Percentiles rank a stretch among this genome's conserved stretches.
These are phyloP conservation scores for Cossypha polioptera DNA, from an alignment of 2,797 vertebrate genomes.

Conservation along the genomic window DNA sequence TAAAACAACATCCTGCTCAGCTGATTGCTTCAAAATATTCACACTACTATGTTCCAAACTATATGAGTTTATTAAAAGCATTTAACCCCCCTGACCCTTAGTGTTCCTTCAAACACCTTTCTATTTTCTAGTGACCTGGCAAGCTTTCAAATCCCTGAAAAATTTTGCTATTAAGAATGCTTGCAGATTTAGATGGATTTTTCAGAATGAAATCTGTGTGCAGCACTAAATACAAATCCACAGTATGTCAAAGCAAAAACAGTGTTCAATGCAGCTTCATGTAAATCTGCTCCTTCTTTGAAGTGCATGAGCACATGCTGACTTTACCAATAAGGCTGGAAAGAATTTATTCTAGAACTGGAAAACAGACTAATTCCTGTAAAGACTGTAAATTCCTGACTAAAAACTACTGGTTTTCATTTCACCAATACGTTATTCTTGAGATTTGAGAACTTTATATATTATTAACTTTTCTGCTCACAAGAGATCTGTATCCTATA, in stretches of 20 bases:
- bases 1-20: not conserved
- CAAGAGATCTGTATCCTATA: not conserved
- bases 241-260: not conserved
- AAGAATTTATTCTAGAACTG: not conserved
- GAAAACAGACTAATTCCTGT: not conserved
- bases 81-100: not conserved
- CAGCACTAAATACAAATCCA: not conserved
- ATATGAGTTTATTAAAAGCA: not conserved
- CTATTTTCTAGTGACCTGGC: not conserved
- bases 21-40: not conserved
- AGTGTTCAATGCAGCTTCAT: not conserved
- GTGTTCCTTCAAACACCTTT: not conserved
- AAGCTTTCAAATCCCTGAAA: not conserved
- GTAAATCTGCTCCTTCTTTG: not conserved
- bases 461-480: not conserved
- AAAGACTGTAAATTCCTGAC: not conserved
- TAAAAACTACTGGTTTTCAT: not conserved
- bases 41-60: not conserved
- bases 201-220: not conserved
- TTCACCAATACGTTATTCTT: not conserved
- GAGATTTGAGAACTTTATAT: not conserved
- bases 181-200: not conserved
- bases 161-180: not conserved
- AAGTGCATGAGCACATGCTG: not conserved
- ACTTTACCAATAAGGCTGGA: not conserved